These are phyloP conservation scores for Tetropium fuscum DNA, from an alignment of 2,888 invertebrate species.

Conservation along the genomic window DNA sequence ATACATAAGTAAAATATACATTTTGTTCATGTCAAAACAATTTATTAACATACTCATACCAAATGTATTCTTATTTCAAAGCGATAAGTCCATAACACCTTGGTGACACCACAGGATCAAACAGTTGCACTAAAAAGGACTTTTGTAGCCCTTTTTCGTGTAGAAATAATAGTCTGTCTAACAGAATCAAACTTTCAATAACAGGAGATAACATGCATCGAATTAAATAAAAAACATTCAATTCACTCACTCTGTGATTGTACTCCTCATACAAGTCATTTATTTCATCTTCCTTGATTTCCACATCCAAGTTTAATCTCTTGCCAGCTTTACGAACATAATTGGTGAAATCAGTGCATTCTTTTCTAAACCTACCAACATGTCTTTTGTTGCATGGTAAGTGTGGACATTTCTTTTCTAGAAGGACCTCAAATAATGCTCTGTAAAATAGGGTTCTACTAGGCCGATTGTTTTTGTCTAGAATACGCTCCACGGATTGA, in stretches of 20 bases:
- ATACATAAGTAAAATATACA: background rate
- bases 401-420: conserved; percentile 65
- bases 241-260: conserved; percentile 68
- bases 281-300: conserved; percentile 66
- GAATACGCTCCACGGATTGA: conserved; percentile 82
- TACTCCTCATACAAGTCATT: conserved; percentile 63
- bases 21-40: too few species aligned
- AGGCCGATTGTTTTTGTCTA: conserved; percentile 70
- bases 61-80: conserved; percentile 67
- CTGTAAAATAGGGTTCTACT: conserved; percentile 79
- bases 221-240: conserved; percentile 82
- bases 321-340: conserved; percentile 78
- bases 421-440: conserved; percentile 78
- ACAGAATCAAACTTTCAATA: conserved; percentile 83
- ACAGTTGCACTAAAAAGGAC: conserved; percentile 79
- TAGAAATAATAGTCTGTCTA: conserved; percentile 85
- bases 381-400: conserved; percentile 64
- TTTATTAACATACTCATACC: too few species aligned
- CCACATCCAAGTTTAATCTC: conserved; percentile 71
- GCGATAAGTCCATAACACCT: conserved; percentile 83
- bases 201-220: conserved; percentile 82
- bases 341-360: conserved; percentile 73
- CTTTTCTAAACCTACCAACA: conserved; percentile 68
- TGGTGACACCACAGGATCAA: conserved; percentile 88
- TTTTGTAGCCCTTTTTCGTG: conserved; percentile 72